Conservation (phyloP, 2,797 vertebrate genomes). For the Gymnothorax javanicus region DNA sequence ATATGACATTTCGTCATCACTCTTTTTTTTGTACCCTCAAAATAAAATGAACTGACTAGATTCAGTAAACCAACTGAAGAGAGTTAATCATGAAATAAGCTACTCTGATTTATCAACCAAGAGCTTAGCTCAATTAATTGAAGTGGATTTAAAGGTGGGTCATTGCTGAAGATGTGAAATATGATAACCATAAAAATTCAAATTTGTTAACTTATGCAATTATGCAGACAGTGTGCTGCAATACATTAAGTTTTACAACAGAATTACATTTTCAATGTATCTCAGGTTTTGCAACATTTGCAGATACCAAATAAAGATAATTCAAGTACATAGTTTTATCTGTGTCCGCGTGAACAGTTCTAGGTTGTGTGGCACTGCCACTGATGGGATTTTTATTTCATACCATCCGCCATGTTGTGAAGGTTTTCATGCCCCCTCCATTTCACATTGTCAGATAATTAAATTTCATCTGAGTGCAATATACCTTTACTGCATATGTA, state of each 20-base stretch:
- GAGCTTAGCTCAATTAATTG: background rate
- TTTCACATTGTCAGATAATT: conserved; percentile 29
- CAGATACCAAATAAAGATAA: background rate
- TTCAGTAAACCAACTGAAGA: background rate
- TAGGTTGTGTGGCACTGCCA: background rate
- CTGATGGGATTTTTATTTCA: conserved; percentile 24
- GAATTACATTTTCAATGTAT: background rate
- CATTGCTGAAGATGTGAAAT: background rate
- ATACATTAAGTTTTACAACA: background rate
- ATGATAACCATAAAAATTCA: background rate
- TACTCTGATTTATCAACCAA: background rate
- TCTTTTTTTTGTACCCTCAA: background rate
- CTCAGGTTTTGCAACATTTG: background rate
- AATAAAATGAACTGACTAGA: background rate
- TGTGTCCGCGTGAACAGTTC: background rate
- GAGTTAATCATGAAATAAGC: background rate
- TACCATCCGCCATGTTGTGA: conserved; percentile 19
- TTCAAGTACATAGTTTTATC: background rate
- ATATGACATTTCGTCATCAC: background rate
- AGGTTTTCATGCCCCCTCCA: background rate
- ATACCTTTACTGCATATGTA: conserved; percentile 38
- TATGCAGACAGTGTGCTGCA: background rate
- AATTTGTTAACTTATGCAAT: background rate
- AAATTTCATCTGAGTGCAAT: conserved; percentile 32
- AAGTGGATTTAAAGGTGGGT: background rate